Evolutionary conservation across 2,888 invertebrate genomes (phyloP), one percentile per base, ranked within the genome.

Genomic region (Meiosimyza platycephala): DNA sequence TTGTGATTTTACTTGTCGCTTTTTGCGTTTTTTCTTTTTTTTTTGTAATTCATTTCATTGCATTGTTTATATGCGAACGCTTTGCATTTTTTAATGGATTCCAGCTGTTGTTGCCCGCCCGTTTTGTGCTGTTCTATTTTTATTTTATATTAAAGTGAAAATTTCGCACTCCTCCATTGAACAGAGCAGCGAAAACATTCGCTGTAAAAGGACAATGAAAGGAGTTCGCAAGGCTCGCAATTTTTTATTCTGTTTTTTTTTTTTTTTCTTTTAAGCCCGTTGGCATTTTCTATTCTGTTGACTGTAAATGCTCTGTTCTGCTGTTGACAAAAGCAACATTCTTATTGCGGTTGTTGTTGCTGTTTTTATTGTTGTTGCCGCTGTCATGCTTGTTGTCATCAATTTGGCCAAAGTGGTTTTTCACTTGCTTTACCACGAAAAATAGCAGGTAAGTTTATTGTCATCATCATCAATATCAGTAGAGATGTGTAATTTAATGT

Each of bases 381-480:
- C 76, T 75, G 72, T 75, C 77, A 74, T 76, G 76, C 63, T 47
- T 74, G 64, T 72, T 76, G 80, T 83, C 81, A 83, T 84, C 85
- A 85, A 84, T 84, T 85, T 83, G 82, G 84, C 82, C 84, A 84
- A 85, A 84, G 84, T 84, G 84, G 84, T 84, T 84, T 84, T 84
- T 84, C 84, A 84, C 84, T 80, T 85, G 83, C 83, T 84, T 84
- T 84, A 83, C 80, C 83, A 80, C 80, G 80, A 78, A 83, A 82
- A 84, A 68, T 7, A 9, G 40, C 68, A 68, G 68, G 68, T 68
- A 64, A 51, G 48, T n/a, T 33, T 60, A 82, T 75, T 75, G 76
- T 48, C 55, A 69, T 65, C 66, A 72, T 63, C 63, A 64, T 18
- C 16, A 51, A 7, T 13, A 48, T 13, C 51, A 28, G 15, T 7